Evolutionary conservation across 92 coral and sea anemone genomes (phyloP).

Genomic region (Actinostola sp.): DNA sequence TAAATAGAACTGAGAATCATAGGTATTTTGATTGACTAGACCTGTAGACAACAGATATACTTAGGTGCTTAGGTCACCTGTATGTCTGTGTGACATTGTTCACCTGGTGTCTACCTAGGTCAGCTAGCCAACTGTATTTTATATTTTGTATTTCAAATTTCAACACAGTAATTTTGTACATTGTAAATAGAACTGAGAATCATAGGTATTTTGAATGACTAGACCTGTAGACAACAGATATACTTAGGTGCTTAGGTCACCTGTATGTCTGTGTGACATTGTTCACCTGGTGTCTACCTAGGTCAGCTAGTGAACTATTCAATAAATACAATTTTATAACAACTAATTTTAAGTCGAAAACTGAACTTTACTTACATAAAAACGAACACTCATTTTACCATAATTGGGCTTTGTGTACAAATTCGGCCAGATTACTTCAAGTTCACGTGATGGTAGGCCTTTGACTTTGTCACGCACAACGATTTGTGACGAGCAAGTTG

Average conservation of each 20-base stretch:
- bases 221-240: slow-evolving; percentile 14
- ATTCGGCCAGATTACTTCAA: slow-evolving; percentile 4
- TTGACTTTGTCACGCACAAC: not conserved
- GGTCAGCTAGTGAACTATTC: too few relatives aligned
- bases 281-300: too few relatives aligned
- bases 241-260: too few relatives aligned
- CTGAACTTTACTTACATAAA: slow-evolving; percentile 5
- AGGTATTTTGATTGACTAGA: not conserved
- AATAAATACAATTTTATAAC: too few relatives aligned
- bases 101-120: too few relatives aligned
- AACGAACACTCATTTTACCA: not conserved
- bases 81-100: too few relatives aligned
- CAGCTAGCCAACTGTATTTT: too few relatives aligned
- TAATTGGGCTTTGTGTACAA: not conserved
- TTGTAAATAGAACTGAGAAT: too few relatives aligned
- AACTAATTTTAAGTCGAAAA: not conserved
- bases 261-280: too few relatives aligned
- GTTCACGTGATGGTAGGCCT: slow-evolving; percentile 6
- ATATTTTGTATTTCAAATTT: too few relatives aligned
- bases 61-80: not conserved
- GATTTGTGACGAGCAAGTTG: not conserved
- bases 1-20: too few relatives aligned
- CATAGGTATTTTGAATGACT: not conserved
- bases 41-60: not conserved
- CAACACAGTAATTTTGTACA: too few relatives aligned